Evolutionary conservation across 2,888 invertebrate genomes (phyloP), one percentile per base, ranked within the genome.

Genomic region (Mythimna vitellina): DNA sequence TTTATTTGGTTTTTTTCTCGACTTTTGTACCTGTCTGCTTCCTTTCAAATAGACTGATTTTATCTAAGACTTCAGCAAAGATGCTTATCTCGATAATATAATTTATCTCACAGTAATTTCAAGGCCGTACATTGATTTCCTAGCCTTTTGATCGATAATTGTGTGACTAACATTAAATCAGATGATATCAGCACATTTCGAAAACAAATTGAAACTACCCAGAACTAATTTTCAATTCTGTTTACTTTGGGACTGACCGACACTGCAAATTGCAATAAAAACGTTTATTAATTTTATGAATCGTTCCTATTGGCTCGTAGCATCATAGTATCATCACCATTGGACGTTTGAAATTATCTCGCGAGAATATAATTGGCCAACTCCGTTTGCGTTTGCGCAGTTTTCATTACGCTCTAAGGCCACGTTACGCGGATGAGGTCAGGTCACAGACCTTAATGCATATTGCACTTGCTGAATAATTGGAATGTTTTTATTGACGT

Each of bases 391-490:
- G 74, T 68, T 83, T 76, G 82, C 76, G 82, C 83, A 86, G 83
- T 88, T 84, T 86, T 87, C 87, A 88, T 88, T 87, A 84, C 80
- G 73, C 63, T 84, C 69, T 82, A 87, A 88, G 89, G 87, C 83
- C 87, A 82, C 79, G 75, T 79, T 79, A 76, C 78, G 71, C 82
- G 79, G 83, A 87, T 88, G 86, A 88, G 89, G 88, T 89, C 87
- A 86, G 86, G 87, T 88, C 87, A 86, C 86, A 84, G 82, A 89
- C 87, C 86, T 82, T 84, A 87, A 84, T 87, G 86, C 85, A 88
- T 81, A 82, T 83, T 86, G 84, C 84, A 87, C 86, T 84, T 86
- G 84, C 80, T 73, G 78, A 70, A 68, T 78, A 82, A 77, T 82
- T 84, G 78, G 63, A 82, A 81, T 81, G 75, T 76, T 74, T 75